Evolutionary conservation across 2,113 vertebrate species (phyloP).

Genomic region (Syngnathoides biaculeatus): DNA sequence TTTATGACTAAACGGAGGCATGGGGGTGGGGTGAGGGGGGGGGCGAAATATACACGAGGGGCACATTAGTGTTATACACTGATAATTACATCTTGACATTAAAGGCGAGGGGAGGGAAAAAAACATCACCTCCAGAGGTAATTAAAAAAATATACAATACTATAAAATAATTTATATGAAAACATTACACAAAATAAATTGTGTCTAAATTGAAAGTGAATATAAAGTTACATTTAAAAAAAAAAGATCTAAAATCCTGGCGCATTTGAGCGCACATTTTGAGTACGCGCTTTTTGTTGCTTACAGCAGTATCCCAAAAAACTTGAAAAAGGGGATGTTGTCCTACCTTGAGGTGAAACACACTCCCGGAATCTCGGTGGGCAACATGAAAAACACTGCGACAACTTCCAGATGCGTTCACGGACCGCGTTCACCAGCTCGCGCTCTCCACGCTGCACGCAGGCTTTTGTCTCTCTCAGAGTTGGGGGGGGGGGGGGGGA

Average conservation of each 20-base stretch:
- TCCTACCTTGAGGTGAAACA: constrained; percentile 78
- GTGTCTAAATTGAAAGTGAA: neutral
- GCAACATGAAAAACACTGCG: constrained; percentile 70
- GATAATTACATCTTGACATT: constrained; percentile 26
- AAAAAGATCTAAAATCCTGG: neutral
- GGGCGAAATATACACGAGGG: constrained; percentile 25
- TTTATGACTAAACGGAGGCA: constrained; percentile 32
- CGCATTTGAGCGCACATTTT: neutral
- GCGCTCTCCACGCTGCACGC: constrained; percentile 45
- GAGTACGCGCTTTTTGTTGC: no score
- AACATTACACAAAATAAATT: neutral
- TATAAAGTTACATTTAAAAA: neutral
- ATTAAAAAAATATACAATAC: neutral
- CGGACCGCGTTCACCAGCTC: constrained; percentile 40
- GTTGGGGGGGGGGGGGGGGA: neutral
- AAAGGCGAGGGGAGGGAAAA: neutral
- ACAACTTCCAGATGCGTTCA: constrained; percentile 23
- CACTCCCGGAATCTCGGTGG: constrained; percentile 76
- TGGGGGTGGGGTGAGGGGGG: neutral
- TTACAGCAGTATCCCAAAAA: neutral
- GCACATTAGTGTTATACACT: constrained; percentile 26
- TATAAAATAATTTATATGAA: neutral
- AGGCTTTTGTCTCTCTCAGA: constrained; percentile 55
- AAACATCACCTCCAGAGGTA: neutral
- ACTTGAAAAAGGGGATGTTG: no score